These are phyloP conservation scores for Eumeta japonica DNA, from an alignment of 1,140 invertebrate species.

Conservation along the genomic window DNA sequence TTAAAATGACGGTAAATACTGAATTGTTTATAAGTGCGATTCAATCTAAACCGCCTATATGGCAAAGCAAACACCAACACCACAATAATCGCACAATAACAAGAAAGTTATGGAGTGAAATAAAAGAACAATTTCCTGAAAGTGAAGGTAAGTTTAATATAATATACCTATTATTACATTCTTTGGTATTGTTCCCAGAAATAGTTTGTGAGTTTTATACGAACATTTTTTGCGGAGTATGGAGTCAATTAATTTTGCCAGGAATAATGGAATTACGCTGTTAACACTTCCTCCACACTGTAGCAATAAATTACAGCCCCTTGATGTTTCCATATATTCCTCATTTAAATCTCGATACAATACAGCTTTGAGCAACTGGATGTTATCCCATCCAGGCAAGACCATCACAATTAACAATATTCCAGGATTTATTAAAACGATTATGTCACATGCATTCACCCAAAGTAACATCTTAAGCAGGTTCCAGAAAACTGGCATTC, in stretches of 20 bases:
- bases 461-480: constrained; percentile 12
- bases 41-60: no score
- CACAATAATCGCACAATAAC: no score
- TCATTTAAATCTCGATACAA: constrained; percentile 10
- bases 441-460: constrained; percentile 11
- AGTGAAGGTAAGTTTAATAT: no score
- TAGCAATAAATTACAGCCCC: constrained; percentile 40
- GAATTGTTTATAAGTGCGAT: no score
- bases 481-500: constrained; percentile 16
- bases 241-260: constrained; percentile 10
- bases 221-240: no score
- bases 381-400: constrained; percentile 6
- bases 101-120: no score
- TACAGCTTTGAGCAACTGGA: constrained; percentile 8
- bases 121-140: no score
- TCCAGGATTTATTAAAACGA: not conserved
- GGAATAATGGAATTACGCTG: constrained; percentile 20
- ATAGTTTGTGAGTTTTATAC: no score
- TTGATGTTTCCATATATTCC: constrained; percentile 34
- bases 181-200: no score
- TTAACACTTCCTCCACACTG: constrained; percentile 42
- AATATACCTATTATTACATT: no score
- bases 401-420: constrained; percentile 3
- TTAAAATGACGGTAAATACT: no score
- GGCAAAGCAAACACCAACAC: no score